Percentiles rank a stretch among this genome's conserved stretches.
Evolutionary conservation across 2,113 vertebrate genomes (phyloP).

Genomic region (Azemiops feae): DNA sequence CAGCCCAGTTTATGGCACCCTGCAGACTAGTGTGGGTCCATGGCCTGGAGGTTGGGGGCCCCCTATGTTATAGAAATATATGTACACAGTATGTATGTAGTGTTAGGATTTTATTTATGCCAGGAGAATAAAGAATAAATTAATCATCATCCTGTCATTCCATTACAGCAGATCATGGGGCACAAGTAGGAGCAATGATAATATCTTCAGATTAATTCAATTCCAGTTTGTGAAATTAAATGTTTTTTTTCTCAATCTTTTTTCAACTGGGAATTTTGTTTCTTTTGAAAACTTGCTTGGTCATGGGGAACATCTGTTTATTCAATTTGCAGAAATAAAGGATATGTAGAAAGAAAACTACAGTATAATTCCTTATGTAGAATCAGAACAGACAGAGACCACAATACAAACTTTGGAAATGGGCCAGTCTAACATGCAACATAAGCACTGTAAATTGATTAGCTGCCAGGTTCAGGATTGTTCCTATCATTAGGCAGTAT

Average conservation of each 20-base stretch:
- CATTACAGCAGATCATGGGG: background rate
- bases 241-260: background rate
- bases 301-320: background rate
- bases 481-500: background rate
- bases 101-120: background rate
- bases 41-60: background rate
- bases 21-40: background rate
- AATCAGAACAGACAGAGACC: background rate
- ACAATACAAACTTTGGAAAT: too few relatives aligned
- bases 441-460: background rate
- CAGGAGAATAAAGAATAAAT: background rate
- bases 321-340: background rate
- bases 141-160: background rate
- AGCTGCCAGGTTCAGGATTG: background rate
- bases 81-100: background rate
- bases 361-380: background rate
- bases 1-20: background rate
- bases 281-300: background rate
- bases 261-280: background rate
- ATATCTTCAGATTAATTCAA: background rate
- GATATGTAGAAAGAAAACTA: background rate
- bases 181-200: background rate
- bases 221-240: background rate
- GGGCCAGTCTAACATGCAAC: background rate
- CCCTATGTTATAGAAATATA: background rate